Evolutionary conservation across 2,888 invertebrate species (phyloP).

Genomic region (Yponomeuta cagnagella): DNA sequence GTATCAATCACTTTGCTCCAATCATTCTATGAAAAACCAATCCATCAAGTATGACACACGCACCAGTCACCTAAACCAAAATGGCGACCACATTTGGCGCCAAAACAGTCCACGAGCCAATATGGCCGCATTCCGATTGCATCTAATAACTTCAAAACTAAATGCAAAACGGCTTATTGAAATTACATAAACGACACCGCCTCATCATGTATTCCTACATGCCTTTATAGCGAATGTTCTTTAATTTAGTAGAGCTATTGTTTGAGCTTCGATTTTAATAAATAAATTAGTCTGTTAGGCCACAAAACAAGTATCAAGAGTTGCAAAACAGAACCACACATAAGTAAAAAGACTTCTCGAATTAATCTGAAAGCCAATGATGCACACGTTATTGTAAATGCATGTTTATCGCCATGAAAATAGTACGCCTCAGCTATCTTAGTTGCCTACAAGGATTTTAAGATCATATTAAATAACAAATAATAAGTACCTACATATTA

Average conservation of each 20-base stretch:
- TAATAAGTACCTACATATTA: too few relatives aligned
- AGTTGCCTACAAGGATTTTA: too few relatives aligned
- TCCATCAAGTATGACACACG: constrained; percentile 27
- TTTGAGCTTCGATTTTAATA: constrained; percentile 75
- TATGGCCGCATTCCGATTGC: constrained; percentile 73
- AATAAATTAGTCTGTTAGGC: constrained; percentile 64
- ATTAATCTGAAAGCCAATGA: too few relatives aligned
- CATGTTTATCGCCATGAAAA: too few relatives aligned
- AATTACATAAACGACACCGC: constrained; percentile 64
- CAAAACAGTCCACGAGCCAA: constrained; percentile 59
- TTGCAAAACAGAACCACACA: neutral
- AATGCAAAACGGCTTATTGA: constrained; percentile 72
- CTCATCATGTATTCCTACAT: constrained; percentile 71
- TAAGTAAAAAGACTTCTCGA: neutral
- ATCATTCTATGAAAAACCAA: too few relatives aligned
- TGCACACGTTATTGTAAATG: too few relatives aligned
- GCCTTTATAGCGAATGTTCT: constrained; percentile 70
- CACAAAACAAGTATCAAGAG: neutral
- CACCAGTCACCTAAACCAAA: constrained; percentile 43
- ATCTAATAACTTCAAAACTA: constrained; percentile 74
- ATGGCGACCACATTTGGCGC: constrained; percentile 37
- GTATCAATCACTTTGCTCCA: too few relatives aligned
- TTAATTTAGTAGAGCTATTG: constrained; percentile 74
- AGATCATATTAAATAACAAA: too few relatives aligned
- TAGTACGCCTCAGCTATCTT: too few relatives aligned